Evolutionary conservation across 1,140 invertebrate genomes (phyloP).

Genomic region (Panagrolaimus sp.): DNA sequence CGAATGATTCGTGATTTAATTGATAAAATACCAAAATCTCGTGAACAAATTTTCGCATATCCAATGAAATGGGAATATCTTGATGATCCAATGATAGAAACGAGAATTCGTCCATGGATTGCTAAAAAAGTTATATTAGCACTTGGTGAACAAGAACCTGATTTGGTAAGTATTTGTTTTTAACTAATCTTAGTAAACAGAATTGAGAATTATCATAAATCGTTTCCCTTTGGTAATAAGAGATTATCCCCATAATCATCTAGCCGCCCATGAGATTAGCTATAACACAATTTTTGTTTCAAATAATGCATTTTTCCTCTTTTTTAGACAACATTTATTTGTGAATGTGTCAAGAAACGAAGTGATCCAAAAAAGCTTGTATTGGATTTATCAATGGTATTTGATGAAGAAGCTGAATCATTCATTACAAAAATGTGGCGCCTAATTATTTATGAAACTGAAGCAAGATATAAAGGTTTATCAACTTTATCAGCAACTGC

Average conservation of each 20-base stretch:
- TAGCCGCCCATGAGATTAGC: too few relatives aligned
- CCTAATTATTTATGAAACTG: slow-evolving; percentile 94
- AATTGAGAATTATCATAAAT: too few relatives aligned
- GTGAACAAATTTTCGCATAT: slow-evolving; percentile 87
- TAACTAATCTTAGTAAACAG: too few relatives aligned
- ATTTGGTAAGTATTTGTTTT: too few relatives aligned
- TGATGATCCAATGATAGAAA: slow-evolving; percentile 83
- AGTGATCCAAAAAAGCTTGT: slow-evolving; percentile 85
- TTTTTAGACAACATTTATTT: slow-evolving; percentile 97
- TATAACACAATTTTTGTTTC: too few relatives aligned
- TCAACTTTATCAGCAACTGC: slow-evolving; percentile 13
- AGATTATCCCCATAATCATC: too few relatives aligned
- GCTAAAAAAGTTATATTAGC: slow-evolving; percentile 99
- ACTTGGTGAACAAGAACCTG: slow-evolving; percentile 97
- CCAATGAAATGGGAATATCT: slow-evolving; percentile 83
- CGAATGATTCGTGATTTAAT: slow-evolving; percentile 92
- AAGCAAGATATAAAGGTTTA: slow-evolving; percentile 76
- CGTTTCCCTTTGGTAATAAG: too few relatives aligned
- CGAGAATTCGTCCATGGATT: slow-evolving; percentile 94
- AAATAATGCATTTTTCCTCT: too few relatives aligned
- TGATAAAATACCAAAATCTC: slow-evolving; percentile 94
- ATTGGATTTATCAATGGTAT: slow-evolving; percentile 95
- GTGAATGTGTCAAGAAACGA: slow-evolving; percentile 87
- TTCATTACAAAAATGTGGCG: slow-evolving; percentile 99
- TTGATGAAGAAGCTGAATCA: slow-evolving; percentile 97